Conservation (phyloP, 1,140 invertebrate genomes). For the Drosophila tsacasi region DNA sequence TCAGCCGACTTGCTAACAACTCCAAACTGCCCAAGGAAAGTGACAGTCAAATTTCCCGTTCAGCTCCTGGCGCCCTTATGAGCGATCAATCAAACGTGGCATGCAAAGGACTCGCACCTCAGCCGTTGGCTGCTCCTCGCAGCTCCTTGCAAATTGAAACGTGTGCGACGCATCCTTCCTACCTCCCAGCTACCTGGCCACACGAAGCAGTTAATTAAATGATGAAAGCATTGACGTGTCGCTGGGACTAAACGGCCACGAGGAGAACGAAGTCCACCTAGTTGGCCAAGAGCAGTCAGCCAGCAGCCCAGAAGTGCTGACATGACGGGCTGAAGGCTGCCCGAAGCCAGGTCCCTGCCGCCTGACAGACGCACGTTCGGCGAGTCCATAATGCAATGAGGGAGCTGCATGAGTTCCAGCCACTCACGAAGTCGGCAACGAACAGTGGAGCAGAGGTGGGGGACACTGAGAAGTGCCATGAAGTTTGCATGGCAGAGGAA, state of each 20-base stretch:
- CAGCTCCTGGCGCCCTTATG: conserved; percentile 14
- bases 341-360: conserved; percentile 15
- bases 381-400: conserved; percentile 36
- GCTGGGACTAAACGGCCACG: conserved; percentile 35
- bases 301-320: conserved; percentile 30
- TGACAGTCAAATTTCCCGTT: conserved; percentile 75
- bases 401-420: conserved; percentile 6
- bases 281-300: conserved; percentile 16
- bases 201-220: conserved; percentile 81
- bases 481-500: background rate
- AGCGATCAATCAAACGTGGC: conserved; percentile 68
- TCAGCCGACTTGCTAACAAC: conserved; percentile 15
- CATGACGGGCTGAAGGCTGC: conserved; percentile 5
- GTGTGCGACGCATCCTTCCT: conserved; percentile 27
- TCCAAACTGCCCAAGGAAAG: conserved; percentile 34
- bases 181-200: conserved; percentile 22
- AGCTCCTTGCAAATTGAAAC: conserved; percentile 51
- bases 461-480: background rate
- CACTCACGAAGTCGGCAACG: background rate
- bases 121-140: background rate
- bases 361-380: conserved; percentile 45
- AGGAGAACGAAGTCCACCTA: conserved; percentile 6
- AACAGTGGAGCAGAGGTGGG: background rate
- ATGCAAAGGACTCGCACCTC: conserved; percentile 51
- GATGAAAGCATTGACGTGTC: conserved; percentile 82